Evolutionary conservation across 2,888 invertebrate species (phyloP), one percentile per base, ranked within the genome.

Genomic region (Nasonovia ribisnigri): DNA sequence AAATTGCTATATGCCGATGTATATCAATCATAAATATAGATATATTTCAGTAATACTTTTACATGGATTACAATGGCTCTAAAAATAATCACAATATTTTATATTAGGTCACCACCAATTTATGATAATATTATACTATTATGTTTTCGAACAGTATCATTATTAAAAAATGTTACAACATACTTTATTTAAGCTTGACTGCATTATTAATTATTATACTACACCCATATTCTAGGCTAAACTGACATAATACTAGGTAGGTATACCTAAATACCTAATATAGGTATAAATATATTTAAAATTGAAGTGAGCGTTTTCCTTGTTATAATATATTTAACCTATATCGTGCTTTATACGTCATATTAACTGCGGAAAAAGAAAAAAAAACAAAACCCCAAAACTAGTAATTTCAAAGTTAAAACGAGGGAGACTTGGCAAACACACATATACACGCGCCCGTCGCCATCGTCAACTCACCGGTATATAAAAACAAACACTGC

Each of bases 401-500:
- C 88, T 92, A 88, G 67, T 88, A 88, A 88, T 88, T 92, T 92
- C 43, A 77, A 88, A 92, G 88, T 88, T 88, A 42, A 92, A 92
- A 86, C 48, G 93, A 84, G 57, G 87, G 86, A 87, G 48, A 29
- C 48, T 92, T 84, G 92, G 60, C 90, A 86, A 90, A 51, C 86
- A 93, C 90, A 90, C 88, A 92, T 88, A 91, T 54, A 92, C 77
- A 20, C 48, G 36, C 88, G 10, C 54, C 5, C 60, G 90, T 43
- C 91, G 84, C 29, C 84, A 8, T 54, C 91, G 51, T 87, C 92
- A 54, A 84, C 88, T 92, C 93, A 60, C 84, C 92, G 90, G 86
- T 42, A 93, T 87, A 93, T 93, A 93, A 93, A 93, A 93, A 93
- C 93, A 93, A 93, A 93, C 93, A 93, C 90, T 67, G 60, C 90